Conservation (phyloP, 2,888 invertebrate species). For the Doris montereyensis region DNA sequence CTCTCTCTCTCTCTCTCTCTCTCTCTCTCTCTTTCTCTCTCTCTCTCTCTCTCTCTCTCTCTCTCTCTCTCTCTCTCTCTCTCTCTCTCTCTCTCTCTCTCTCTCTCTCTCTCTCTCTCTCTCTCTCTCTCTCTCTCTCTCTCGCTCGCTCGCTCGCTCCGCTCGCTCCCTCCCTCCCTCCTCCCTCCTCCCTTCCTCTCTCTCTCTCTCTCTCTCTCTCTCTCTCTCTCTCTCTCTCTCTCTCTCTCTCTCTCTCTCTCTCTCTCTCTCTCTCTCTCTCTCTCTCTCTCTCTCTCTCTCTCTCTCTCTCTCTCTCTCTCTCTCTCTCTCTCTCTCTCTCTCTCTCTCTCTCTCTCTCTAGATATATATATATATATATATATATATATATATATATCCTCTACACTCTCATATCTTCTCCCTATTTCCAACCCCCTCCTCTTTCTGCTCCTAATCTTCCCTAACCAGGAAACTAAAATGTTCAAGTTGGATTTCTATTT, state of each 20-base stretch:
- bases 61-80: background rate
- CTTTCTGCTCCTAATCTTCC: background rate
- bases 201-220: background rate
- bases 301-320: background rate
- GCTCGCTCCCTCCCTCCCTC: background rate
- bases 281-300: background rate
- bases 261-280: no score
- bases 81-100: background rate
- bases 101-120: background rate
- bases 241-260: no score
- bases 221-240: background rate
- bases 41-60: background rate
- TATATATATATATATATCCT: no score
- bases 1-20: constrained; percentile 15
- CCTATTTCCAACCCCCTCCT: background rate
- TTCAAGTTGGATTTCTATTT: no score
- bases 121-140: no score
- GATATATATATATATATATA: no score
- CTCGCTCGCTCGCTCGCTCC: no score
- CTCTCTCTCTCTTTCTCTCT: background rate
- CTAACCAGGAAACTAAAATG: no score
- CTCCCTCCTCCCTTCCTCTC: background rate
- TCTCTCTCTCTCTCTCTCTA: background rate
- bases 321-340: background rate
- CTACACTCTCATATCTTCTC: background rate